A percentile compares a stretch with the other conserved stretches of the same genome.
These are phyloP conservation scores for Limnothrissa miodon DNA, from an alignment of 2,113 vertebrate species.

Conservation along the genomic window DNA sequence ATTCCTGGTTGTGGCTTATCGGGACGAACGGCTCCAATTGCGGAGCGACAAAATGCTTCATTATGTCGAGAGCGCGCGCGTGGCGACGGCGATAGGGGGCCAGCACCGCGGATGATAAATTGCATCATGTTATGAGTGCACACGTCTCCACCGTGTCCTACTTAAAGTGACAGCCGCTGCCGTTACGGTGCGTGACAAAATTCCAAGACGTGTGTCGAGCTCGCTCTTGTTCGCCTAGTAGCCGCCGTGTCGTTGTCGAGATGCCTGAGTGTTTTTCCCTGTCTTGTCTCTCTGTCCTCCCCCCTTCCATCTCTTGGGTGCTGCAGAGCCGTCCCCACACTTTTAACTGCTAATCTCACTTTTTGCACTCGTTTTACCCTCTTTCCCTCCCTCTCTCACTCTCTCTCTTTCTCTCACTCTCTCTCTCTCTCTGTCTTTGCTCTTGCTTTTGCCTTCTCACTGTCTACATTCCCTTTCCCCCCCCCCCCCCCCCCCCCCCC, in stretches of 20 bases:
- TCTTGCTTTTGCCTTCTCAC: too few species aligned
- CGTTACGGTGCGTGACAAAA: slow-evolving; percentile 55
- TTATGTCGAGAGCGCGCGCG: slow-evolving; percentile 45
- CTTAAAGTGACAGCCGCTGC: slow-evolving; percentile 59
- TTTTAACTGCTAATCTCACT: too few species aligned
- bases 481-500: not conserved
- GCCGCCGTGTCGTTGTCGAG: slow-evolving; percentile 24
- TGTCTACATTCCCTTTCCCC: not conserved
- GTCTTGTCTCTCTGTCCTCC: slow-evolving; percentile 34
- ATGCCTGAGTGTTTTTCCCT: slow-evolving; percentile 45
- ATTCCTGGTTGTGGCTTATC: slow-evolving; percentile 52
- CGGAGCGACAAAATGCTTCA: slow-evolving; percentile 56
- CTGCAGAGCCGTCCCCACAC: not conserved
- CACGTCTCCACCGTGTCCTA: slow-evolving; percentile 41
- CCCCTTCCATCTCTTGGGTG: slow-evolving; percentile 33
- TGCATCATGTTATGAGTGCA: slow-evolving; percentile 43
- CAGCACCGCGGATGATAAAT: slow-evolving; percentile 52
- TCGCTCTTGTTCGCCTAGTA: slow-evolving; percentile 19
- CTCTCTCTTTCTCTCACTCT: too few species aligned
- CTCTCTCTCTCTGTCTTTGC: slow-evolving; percentile 29
- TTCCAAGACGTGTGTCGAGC: not conserved
- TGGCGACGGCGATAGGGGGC: slow-evolving; percentile 40
- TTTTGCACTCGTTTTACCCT: too few species aligned
- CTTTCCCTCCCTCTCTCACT: too few species aligned
- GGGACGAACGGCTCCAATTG: slow-evolving; percentile 50